Base-by-base conservation (phyloP, 2,113 vertebrate species). In the Lepisosteus oculatus region DNA sequence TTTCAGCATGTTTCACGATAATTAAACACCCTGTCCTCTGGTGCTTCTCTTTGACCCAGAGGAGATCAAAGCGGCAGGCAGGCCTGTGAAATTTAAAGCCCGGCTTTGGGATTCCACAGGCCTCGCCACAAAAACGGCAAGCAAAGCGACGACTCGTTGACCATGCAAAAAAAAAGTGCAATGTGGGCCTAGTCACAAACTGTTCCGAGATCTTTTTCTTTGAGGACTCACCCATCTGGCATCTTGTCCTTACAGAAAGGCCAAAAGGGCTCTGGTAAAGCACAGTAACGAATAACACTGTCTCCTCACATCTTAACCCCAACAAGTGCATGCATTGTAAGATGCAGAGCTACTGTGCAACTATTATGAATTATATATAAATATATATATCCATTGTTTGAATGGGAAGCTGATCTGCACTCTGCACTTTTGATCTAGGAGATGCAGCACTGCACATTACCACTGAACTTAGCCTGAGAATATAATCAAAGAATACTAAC, bases 321-420 rank as follows among this genome's bases (percentile, higher is more conserved):
- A 79, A 82, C 71, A 73, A 69, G 75, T 29, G 74, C 85, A 83
- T 85, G 81, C 83, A 61, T 74, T 77, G 17, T 29, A 64, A 41
- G 41, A 17, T 42, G 8, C 5, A 64, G 14, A 41, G 17, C 17
- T 64, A 41, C 56, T n/a, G 3, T 29, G 29, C 29, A 29, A 29
- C 29, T 29, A 29, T 1, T 29, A 29, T 1, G 29, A 29, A 29
- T 29, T 29, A 29, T 29, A 29, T 29, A 29, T 17, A 17, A 0
- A 17, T 29, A 29, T 29, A 29, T 29, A 29, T 29, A 29, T 29
- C 29, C 29, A 29, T 29, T 29, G 29, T 29, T 29, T 29, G 29
- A 2, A 29, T 29, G 29, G 29, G 29, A 59, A 59, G n/a, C 56
- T 14, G 11, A 59, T 12, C n/a, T n/a, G n/a, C 13, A 8, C 2